Percentiles rank a stretch among this genome's conserved stretches.
Conservation (phyloP, 2,797 vertebrate species). For the Mormyrus hasselquistii region DNA sequence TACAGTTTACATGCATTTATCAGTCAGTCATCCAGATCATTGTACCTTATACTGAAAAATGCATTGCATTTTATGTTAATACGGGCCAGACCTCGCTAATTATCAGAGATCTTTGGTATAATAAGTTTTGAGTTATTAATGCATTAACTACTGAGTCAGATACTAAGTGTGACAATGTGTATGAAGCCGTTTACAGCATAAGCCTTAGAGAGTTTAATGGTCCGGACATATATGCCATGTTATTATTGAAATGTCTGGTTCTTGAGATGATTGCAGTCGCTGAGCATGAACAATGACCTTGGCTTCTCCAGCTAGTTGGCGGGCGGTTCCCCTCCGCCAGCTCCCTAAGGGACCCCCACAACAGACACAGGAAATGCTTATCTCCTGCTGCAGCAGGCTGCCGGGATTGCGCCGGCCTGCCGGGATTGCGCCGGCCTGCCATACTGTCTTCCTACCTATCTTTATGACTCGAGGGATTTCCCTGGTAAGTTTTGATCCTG, state of each 20-base stretch:
- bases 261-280: neutral
- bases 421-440: neutral
- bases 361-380: neutral
- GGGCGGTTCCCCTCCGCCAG: too few species aligned
- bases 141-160: neutral
- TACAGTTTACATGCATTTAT: neutral
- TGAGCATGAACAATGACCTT: neutral
- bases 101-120: neutral
- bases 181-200: neutral
- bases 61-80: neutral
- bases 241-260: neutral
- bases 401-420: neutral
- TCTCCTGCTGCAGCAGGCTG: neutral
- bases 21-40: neutral
- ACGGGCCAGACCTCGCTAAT: neutral
- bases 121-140: neutral
- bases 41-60: neutral
- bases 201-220: neutral
- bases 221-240: neutral
- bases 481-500: neutral
- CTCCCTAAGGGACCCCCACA: neutral
- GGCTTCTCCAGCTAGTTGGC: neutral
- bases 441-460: neutral
- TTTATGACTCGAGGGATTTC: constrained; percentile 16
- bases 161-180: neutral